These are phyloP conservation scores for Microctonus aethiopoides DNA, from an alignment of 2,888 invertebrate genomes.

Conservation along the genomic window DNA sequence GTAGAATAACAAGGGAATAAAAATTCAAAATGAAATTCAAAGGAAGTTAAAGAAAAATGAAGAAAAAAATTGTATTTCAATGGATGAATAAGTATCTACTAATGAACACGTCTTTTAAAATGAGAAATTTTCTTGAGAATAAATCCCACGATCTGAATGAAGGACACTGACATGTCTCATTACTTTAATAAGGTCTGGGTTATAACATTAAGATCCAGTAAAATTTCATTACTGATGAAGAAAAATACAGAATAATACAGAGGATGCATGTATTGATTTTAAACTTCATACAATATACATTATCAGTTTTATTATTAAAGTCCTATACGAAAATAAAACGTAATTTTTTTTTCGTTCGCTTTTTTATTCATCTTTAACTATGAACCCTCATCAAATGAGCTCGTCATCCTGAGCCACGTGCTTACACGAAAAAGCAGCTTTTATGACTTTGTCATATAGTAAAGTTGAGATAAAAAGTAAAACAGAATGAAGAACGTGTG, in stretches of 20 bases:
- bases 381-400: background rate
- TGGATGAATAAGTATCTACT: background rate
- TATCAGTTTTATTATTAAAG: no score
- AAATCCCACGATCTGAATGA: background rate
- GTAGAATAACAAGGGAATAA: background rate
- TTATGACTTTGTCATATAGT: slow-evolving; percentile 7
- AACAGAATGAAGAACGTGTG: background rate
- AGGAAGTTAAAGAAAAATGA: background rate
- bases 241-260: background rate
- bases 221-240: background rate
- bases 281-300: no score
- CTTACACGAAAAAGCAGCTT: slow-evolving; percentile 1
- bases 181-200: background rate
- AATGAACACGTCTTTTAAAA: background rate
- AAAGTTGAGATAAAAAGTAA: background rate
- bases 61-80: no score
- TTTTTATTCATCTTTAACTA: slow-evolving; percentile 1
- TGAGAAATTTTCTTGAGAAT: background rate
- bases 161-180: background rate
- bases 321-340: background rate
- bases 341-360: background rate
- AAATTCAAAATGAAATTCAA: background rate
- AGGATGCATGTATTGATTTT: background rate
- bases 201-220: background rate
- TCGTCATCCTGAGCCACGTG: background rate